These are phyloP conservation scores for Scaptomyza flava DNA, from an alignment of 2,888 invertebrate genomes.

Conservation along the genomic window DNA sequence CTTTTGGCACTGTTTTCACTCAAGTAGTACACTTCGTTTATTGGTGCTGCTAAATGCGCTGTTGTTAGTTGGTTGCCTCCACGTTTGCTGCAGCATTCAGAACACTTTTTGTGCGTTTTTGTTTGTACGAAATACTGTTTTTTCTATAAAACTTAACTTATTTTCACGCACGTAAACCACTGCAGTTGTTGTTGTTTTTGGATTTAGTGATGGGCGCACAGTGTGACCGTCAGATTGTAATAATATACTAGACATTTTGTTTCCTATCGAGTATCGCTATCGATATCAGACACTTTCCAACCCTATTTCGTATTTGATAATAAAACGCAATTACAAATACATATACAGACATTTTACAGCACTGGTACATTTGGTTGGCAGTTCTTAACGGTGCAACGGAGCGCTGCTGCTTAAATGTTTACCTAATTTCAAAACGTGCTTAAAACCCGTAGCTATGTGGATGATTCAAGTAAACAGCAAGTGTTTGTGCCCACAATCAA, in stretches of 20 bases:
- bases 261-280: slow-evolving; percentile 1
- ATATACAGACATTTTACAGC: slow-evolving; percentile 2
- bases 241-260: slow-evolving; percentile 9
- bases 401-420: slow-evolving; percentile 45
- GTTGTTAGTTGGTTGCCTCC: slow-evolving; percentile 27
- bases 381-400: slow-evolving; percentile 10
- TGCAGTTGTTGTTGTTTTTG: slow-evolving; percentile 65
- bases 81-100: slow-evolving; percentile 57
- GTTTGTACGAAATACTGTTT: slow-evolving; percentile 40
- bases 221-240: slow-evolving; percentile 18
- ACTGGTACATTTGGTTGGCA: slow-evolving; percentile 1
- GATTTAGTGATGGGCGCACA: slow-evolving; percentile 38
- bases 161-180: slow-evolving; percentile 75
- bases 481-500: slow-evolving; percentile 64
- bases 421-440: slow-evolving; percentile 30
- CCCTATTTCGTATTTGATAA: neutral
- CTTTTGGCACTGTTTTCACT: slow-evolving; percentile 71
- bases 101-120: slow-evolving; percentile 22
- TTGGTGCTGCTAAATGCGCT: slow-evolving; percentile 22
- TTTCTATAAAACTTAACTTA: slow-evolving; percentile 69
- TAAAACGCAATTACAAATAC: neutral
- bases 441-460: slow-evolving; percentile 73
- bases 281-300: slow-evolving; percentile 4
- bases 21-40: slow-evolving; percentile 48
- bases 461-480: slow-evolving; percentile 66